Evolutionary conservation across 2,797 vertebrate genomes (phyloP).

Genomic region (Liparis tanakae): DNA sequence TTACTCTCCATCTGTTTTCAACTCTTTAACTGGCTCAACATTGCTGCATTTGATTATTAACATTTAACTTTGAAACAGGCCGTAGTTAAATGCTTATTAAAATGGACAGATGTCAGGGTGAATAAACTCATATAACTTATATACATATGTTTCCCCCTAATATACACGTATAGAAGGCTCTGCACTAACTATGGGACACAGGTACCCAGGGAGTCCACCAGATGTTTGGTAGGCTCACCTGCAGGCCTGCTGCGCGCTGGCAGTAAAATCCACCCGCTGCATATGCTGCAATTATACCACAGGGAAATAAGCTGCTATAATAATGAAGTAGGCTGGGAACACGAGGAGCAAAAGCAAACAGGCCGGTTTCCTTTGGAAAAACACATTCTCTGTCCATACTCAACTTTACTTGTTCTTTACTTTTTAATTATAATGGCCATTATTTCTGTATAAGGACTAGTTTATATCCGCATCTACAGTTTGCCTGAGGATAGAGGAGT

Average conservation of each 20-base stretch:
- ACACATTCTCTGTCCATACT: slow-evolving; percentile 40
- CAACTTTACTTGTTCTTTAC: slow-evolving; percentile 28
- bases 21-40: slow-evolving; percentile 58
- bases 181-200: slow-evolving; percentile 69
- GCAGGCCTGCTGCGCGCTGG: slow-evolving; percentile 73
- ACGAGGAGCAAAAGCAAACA: slow-evolving; percentile 70
- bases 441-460: slow-evolving; percentile 17
- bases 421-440: slow-evolving; percentile 17
- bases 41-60: slow-evolving; percentile 61
- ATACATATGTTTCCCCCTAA: slow-evolving; percentile 72
- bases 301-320: slow-evolving; percentile 79
- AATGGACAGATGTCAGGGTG: slow-evolving; percentile 73
- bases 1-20: slow-evolving; percentile 67
- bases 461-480: slow-evolving; percentile 19
- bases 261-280: slow-evolving; percentile 78
- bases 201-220: slow-evolving; percentile 78
- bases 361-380: slow-evolving; percentile 66
- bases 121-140: slow-evolving; percentile 78
- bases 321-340: slow-evolving; percentile 74
- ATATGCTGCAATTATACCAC: slow-evolving; percentile 79
- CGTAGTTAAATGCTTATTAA: slow-evolving; percentile 47
- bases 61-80: slow-evolving; percentile 67
- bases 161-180: slow-evolving; percentile 68
- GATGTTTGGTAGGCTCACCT: slow-evolving; percentile 83
- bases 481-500: slow-evolving; percentile 20